Base-by-base conservation (phyloP, 1,140 invertebrate genomes). In the Melitaea cinxia region DNA sequence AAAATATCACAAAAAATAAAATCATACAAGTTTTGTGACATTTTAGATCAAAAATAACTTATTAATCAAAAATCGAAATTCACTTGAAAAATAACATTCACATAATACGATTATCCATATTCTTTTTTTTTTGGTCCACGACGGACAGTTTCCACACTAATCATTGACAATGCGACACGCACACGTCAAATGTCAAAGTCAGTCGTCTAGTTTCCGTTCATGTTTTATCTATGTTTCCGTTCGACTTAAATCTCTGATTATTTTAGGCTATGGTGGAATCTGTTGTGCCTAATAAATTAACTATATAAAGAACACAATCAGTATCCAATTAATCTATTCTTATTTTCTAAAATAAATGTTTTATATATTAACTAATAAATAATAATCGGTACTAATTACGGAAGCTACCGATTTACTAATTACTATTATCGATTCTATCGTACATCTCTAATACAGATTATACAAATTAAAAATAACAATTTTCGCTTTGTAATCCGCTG, bases 101-200 rank as follows among this genome's bases (percentile, higher is more conserved):
- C 35, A 28, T 6, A 14, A 42, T 37, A 42, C 35, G 17, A 57
- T 17, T 45, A 37, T 57, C 21, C 21, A 56, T 56, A 42, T 39
- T 39, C 19, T 15, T 42, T 23, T 12, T 47, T 47, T 23, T 12
- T 21, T n/a, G 19, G 14, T 49, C 61, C 61, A 65, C 62, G 58
- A 66, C 39, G 52, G 21, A 60, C 14, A 55, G 58, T 47, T 59
- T 59, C 9, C 47, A 55, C 55, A 42, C 28, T 30, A 45, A 54
- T 66, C 49, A 60, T 59, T 50, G 60, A 70, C 60, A 58, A 42
- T 47, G 23, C 17, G 65, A 66, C 66, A 47, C 42, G 42, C 19
- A 47, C 42, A 71, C 69, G 69, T 71, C 69, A 71, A 67, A 67
- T 55, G 64, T 67, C 69, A 67, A 59, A 14, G 33, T 47, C 17